phyloP scores from a whole-genome alignment of 2,888 invertebrate species.

The Ectemnius cavifrons region DNA sequence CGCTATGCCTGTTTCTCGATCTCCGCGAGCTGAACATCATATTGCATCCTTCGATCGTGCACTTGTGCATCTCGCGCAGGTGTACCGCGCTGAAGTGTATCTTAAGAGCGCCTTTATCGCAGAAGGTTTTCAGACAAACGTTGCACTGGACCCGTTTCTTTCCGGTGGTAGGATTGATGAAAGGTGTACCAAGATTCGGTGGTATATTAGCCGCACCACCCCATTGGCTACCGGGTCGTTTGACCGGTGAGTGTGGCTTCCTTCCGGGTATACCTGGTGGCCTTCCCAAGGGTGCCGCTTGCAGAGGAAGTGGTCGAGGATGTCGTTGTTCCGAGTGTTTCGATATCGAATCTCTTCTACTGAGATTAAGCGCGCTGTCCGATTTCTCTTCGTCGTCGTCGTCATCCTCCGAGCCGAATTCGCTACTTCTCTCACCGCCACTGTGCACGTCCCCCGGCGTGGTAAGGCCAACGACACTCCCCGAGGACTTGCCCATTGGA shows the following conservation, averaged over 20 bases:
- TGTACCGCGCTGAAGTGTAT: slow-evolving; percentile 99
- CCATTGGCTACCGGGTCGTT: slow-evolving; percentile 83
- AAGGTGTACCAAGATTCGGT: slow-evolving; percentile 91
- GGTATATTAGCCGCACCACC: slow-evolving; percentile 86
- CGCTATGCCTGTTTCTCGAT: slow-evolving; percentile 97
- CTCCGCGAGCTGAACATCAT: slow-evolving; percentile 99
- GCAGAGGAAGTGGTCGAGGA: slow-evolving; percentile 59
- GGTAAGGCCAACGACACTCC: slow-evolving; percentile 57
- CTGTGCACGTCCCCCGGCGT: slow-evolving; percentile 67
- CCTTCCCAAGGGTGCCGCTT: slow-evolving; percentile 75
- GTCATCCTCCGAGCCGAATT: slow-evolving; percentile 81
- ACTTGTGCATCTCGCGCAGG: slow-evolving; percentile 99
- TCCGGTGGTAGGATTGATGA: slow-evolving; percentile 94
- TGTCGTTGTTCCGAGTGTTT: slow-evolving; percentile 63
- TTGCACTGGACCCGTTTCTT: slow-evolving; percentile 99
- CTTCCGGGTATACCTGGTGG: slow-evolving; percentile 80
- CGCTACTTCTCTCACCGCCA: slow-evolving; percentile 78
- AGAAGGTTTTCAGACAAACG: slow-evolving; percentile 98
- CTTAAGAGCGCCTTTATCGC: slow-evolving; percentile 99
- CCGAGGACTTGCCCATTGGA: slow-evolving; percentile 68
- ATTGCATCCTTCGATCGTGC: slow-evolving; percentile 98
- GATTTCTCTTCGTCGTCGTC: slow-evolving; percentile 82
- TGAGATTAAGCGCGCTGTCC: slow-evolving; percentile 83
- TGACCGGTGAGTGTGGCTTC: slow-evolving; percentile 87
- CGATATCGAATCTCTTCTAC: slow-evolving; percentile 78